Base-by-base conservation (phyloP, 2,113 vertebrate species). In the Mirounga angustirostris region DNA sequence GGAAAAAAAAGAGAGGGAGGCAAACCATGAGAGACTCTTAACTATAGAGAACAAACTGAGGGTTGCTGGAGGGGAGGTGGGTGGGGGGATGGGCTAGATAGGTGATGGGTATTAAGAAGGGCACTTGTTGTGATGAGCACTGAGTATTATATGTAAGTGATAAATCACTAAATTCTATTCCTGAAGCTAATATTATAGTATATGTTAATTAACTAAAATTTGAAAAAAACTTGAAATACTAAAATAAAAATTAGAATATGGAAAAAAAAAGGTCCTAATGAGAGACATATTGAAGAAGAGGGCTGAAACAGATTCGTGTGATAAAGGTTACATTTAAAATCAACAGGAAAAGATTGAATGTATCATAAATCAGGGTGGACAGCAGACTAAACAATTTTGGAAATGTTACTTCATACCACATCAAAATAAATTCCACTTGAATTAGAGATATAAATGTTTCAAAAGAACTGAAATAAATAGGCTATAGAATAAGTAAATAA, bases 221-320 rank as follows among this genome's bases (percentile, higher is more conserved):
- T 3, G 15, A n/a, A 33, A 33, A 67, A 67, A 67, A 59, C 3
- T 33, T 67, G 65, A 79, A 84, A 94, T 76, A 90, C 63, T 71
- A 65, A 80, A 56, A 65, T 80, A 91, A 30, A 91, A 91, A 96
- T 76, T 30, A 74, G 40, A 91, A 80, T 21, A 81, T 26, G 65
- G 15, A 43, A 54, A 63, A 80, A 80, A 83, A 67, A 16, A 9
- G 63, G 30, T 56, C 63, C 56, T 74, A 43, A 10, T 79, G 54
- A 83, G 36, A 74, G 52, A 59, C 11, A 28, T 81, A 83, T 50
- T 14, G 36, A 33, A 69, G 24, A 63, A 56, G 43, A 43, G 6
- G 56, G 8, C 81, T 74, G 22, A 91, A 63, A 50, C 22, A 11
- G 9, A 87, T 14, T 54, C 30, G 33, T 58, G 61, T 65, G 73